A percentile compares a stretch with the other conserved stretches of the same genome.
These are phyloP conservation scores for Unio delphinus DNA, from an alignment of 2,888 invertebrate species.

Conservation along the genomic window DNA sequence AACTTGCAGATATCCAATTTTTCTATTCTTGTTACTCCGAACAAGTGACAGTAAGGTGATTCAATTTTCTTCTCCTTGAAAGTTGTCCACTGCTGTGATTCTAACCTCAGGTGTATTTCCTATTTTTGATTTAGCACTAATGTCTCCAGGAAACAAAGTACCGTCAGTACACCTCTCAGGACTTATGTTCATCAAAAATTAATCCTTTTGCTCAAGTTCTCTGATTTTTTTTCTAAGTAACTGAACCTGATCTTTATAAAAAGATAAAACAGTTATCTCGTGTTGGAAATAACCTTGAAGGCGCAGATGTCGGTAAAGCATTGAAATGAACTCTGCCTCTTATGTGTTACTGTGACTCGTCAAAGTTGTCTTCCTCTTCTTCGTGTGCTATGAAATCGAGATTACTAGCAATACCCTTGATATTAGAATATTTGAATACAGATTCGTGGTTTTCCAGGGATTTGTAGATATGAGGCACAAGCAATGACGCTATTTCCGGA, in stretches of 20 bases:
- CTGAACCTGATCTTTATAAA: constrained; percentile 64
- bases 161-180: too few species aligned
- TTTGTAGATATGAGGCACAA: constrained; percentile 67
- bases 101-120: constrained; percentile 44
- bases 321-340: constrained; percentile 60
- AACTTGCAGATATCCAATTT: constrained; percentile 61
- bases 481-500: constrained; percentile 63
- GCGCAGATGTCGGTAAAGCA: constrained; percentile 54
- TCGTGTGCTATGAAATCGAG: constrained; percentile 62
- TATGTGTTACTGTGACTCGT: constrained; percentile 55
- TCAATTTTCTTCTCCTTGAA: constrained; percentile 70
- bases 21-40: constrained; percentile 61
- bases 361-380: constrained; percentile 48
- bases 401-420: constrained; percentile 53
- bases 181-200: constrained; percentile 69
- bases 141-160: too few species aligned
- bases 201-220: constrained; percentile 63
- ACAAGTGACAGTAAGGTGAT: constrained; percentile 69
- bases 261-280: constrained; percentile 62
- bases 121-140: too few species aligned
- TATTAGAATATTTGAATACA: constrained; percentile 41
- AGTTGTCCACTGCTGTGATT: constrained; percentile 66
- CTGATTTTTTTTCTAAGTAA: constrained; percentile 48
- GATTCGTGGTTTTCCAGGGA: constrained; percentile 47
- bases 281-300: constrained; percentile 58